These are phyloP conservation scores for Brachyhypopomus occidentalis DNA, from an alignment of 2,113 vertebrate genomes.

Conservation along the genomic window DNA sequence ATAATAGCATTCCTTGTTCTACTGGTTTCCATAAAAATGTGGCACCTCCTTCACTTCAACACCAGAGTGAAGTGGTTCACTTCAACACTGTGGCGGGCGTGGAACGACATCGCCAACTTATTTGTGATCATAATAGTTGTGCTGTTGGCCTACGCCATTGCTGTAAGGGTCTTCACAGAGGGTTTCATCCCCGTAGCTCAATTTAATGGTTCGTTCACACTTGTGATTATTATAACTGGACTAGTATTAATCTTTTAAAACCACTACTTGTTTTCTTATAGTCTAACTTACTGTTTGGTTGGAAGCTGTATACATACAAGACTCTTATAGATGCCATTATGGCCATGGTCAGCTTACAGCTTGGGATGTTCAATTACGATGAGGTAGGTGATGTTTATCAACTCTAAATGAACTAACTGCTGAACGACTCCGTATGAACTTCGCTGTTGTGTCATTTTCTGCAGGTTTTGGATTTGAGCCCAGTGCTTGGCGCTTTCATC, in stretches of 20 bases:
- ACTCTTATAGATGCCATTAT: constrained; percentile 84
- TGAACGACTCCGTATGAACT: not conserved
- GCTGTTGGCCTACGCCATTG: constrained; percentile 89
- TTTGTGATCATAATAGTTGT: constrained; percentile 84
- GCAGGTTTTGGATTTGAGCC: constrained; percentile 87
- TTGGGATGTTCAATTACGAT: constrained; percentile 95
- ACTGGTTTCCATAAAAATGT: constrained; percentile 89
- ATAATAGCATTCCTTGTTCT: constrained; percentile 91
- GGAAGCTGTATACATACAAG: constrained; percentile 89
- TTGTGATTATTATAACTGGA: no score
- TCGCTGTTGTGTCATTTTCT: constrained; percentile 20
- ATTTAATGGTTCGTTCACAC: no score
- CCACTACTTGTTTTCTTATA: constrained; percentile 60
- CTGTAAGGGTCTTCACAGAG: constrained; percentile 73
- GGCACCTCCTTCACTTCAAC: constrained; percentile 92
- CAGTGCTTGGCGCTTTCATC: constrained; percentile 85
- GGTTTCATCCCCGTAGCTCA: not conserved
- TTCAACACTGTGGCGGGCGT: constrained; percentile 83
- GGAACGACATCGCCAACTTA: constrained; percentile 93
- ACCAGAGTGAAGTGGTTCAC: constrained; percentile 93
- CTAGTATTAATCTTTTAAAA: no score
- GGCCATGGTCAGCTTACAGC: constrained; percentile 90
- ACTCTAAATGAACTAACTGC: not conserved
- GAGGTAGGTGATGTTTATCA: constrained; percentile 75
- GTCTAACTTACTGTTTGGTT: constrained; percentile 91